A percentile compares a stretch with the other conserved stretches of the same genome.
These are phyloP conservation scores for Dendrocopos noguchii DNA, from an alignment of 2,113 vertebrate genomes.

Conservation along the genomic window DNA sequence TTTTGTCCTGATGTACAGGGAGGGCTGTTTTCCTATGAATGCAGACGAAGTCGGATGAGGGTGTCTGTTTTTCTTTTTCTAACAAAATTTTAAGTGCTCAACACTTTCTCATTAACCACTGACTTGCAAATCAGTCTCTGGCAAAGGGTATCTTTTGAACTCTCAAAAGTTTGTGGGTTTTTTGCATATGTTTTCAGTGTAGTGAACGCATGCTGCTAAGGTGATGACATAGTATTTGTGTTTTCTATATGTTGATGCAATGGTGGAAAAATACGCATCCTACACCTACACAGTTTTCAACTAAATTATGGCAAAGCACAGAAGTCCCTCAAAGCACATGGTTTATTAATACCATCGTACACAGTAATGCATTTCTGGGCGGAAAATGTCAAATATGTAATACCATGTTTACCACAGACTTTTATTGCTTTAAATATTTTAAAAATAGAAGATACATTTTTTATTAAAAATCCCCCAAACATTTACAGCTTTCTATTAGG, in stretches of 20 bases:
- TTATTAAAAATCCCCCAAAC: slow-evolving; percentile 59
- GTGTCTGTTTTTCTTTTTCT: slow-evolving; percentile 35
- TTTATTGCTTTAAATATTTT: slow-evolving; percentile 70
- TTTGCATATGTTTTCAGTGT: slow-evolving; percentile 61
- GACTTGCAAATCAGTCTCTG: slow-evolving; percentile 66
- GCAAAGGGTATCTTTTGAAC: slow-evolving; percentile 70
- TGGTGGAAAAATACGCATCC: slow-evolving; percentile 50
- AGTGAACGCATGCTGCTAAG: slow-evolving; percentile 40
- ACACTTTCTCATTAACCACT: slow-evolving; percentile 58
- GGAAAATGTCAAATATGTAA: slow-evolving; percentile 74
- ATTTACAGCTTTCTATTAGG: slow-evolving; percentile 60
- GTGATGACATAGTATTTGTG: slow-evolving; percentile 59
- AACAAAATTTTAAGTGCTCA: slow-evolving; percentile 60
- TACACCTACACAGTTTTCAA: slow-evolving; percentile 54
- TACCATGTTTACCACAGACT: slow-evolving; percentile 71
- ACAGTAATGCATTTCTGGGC: slow-evolving; percentile 73
- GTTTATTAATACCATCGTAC: slow-evolving; percentile 76
- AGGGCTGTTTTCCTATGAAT: slow-evolving; percentile 69
- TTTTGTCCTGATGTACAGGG: slow-evolving; percentile 58
- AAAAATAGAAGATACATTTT: slow-evolving; percentile 61
- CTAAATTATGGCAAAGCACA: slow-evolving; percentile 71
- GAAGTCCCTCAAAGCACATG: slow-evolving; percentile 71
- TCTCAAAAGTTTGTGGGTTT: slow-evolving; percentile 72
- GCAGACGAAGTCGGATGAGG: slow-evolving; percentile 30
- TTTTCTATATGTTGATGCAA: slow-evolving; percentile 65